Conservation (phyloP, 2,113 vertebrate species). For the Urocitellus parryii region DNA sequence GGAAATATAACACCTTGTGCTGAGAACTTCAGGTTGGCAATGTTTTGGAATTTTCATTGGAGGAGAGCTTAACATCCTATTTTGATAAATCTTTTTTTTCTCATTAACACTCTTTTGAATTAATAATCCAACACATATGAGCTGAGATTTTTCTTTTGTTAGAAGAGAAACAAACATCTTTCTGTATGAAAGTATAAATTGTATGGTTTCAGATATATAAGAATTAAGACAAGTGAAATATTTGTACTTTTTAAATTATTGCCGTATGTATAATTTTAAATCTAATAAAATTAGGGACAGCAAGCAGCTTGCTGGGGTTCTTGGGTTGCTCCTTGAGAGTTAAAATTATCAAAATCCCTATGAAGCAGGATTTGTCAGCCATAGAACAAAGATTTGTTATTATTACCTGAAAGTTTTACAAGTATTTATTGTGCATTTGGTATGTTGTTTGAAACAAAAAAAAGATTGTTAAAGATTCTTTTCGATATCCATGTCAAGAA, state of each 20-base stretch:
- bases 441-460: slow-evolving; percentile 76
- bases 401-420: slow-evolving; percentile 71
- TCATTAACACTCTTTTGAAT: slow-evolving; percentile 59
- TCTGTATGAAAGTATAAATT: slow-evolving; percentile 77
- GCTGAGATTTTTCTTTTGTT: slow-evolving; percentile 72
- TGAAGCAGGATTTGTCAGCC: slow-evolving; percentile 67
- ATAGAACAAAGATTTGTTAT: slow-evolving; percentile 64
- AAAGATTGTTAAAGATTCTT: slow-evolving; percentile 65
- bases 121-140: slow-evolving; percentile 50
- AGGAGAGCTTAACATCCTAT: slow-evolving; percentile 59
- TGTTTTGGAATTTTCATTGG: slow-evolving; percentile 64
- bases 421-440: slow-evolving; percentile 82
- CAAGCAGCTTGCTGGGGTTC: slow-evolving; percentile 64
- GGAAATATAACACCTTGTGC: slow-evolving; percentile 59
- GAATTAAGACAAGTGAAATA: slow-evolving; percentile 74
- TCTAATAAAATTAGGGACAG: slow-evolving; percentile 50
- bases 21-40: slow-evolving; percentile 73
- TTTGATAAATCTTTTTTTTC: slow-evolving; percentile 53
- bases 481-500: slow-evolving; percentile 69
- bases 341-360: slow-evolving; percentile 20
- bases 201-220: slow-evolving; percentile 69
- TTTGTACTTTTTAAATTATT: slow-evolving; percentile 74
- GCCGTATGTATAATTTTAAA: slow-evolving; percentile 72
- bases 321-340: slow-evolving; percentile 57
- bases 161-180: slow-evolving; percentile 67